These are phyloP conservation scores for Hydrolagus affinis DNA, from an alignment of 2,113 vertebrate genomes.

Conservation along the genomic window DNA sequence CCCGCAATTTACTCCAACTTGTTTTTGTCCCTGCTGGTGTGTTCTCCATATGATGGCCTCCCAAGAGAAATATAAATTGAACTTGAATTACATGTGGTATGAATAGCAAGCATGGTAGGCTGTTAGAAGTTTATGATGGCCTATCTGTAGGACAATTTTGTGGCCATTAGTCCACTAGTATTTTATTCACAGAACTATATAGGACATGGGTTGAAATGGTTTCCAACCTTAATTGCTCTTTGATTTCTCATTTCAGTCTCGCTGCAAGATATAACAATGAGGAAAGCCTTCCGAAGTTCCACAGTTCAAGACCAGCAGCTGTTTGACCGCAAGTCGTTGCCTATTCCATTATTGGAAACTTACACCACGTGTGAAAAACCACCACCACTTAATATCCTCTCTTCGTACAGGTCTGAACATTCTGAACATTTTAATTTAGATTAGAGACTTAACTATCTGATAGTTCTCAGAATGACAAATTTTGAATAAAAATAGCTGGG, in stretches of 20 bases:
- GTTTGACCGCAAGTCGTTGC: conserved; percentile 84
- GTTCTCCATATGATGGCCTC: too few relatives aligned
- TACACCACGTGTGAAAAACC: conserved; percentile 87
- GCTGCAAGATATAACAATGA: conserved; percentile 96
- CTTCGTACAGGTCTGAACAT: conserved; percentile 79
- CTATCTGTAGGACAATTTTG: too few relatives aligned
- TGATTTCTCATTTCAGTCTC: conserved; percentile 64
- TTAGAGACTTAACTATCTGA: not conserved
- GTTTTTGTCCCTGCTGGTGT: too few relatives aligned
- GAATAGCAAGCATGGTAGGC: too few relatives aligned
- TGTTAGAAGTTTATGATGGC: not conserved
- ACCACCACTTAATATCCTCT: conserved; percentile 91
- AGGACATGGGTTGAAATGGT: not conserved
- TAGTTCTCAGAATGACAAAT: not conserved
- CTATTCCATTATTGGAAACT: conserved; percentile 87
- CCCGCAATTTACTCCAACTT: too few relatives aligned
- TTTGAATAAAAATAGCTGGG: not conserved
- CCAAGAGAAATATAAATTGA: too few relatives aligned
- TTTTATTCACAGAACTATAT: not conserved
- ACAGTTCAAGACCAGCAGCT: conserved; percentile 94
- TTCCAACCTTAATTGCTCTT: not conserved
- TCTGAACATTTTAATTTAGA: not conserved
- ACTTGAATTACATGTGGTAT: too few relatives aligned
- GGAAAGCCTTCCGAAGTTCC: conserved; percentile 94
- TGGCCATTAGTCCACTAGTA: not conserved